A percentile compares a stretch with the other conserved stretches of the same genome.
phyloP scores from a whole-genome alignment of 2,888 invertebrate species.

The Catocala nupta region DNA sequence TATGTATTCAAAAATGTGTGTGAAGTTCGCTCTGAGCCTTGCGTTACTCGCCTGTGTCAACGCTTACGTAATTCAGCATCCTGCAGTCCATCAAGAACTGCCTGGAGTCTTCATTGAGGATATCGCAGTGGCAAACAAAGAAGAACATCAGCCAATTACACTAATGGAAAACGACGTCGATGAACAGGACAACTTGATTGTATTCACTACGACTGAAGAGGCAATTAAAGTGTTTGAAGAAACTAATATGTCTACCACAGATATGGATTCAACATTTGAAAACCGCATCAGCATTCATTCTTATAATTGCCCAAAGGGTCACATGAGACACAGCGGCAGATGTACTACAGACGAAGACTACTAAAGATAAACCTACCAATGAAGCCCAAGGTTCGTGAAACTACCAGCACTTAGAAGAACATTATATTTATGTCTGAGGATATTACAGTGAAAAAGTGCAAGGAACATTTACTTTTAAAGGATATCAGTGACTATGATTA shows the following conservation, averaged over 20 bases:
- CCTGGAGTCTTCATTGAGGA: constrained; percentile 34
- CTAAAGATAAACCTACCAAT: constrained; percentile 11
- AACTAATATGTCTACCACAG: constrained; percentile 2
- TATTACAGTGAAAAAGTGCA: too few species aligned
- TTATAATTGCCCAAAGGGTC: constrained; percentile 43
- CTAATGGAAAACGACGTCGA: constrained; percentile 36
- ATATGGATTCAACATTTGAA: constrained; percentile 35
- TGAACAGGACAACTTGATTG: constrained; percentile 18
- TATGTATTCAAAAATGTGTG: constrained; percentile 50
- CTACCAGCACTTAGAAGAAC: too few species aligned
- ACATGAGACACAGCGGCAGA: constrained; percentile 40
- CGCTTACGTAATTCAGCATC: constrained; percentile 29
- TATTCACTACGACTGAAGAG: constrained; percentile 16
- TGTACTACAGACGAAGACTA: constrained; percentile 45
- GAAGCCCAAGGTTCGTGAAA: too few species aligned
- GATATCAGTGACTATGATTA: too few species aligned
- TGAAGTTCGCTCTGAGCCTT: constrained; percentile 42
- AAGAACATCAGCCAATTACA: constrained; percentile 16
- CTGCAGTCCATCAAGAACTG: constrained; percentile 31
- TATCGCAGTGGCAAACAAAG: constrained; percentile 31
- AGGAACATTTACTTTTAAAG: too few species aligned
- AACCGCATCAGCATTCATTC: constrained; percentile 42
- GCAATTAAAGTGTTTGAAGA: constrained; percentile 3
- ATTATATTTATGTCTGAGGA: too few species aligned
- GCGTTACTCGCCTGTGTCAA: constrained; percentile 33